Evolutionary conservation across 2,113 vertebrate species (phyloP).

Genomic region (Xiphorhynchus elegans): DNA sequence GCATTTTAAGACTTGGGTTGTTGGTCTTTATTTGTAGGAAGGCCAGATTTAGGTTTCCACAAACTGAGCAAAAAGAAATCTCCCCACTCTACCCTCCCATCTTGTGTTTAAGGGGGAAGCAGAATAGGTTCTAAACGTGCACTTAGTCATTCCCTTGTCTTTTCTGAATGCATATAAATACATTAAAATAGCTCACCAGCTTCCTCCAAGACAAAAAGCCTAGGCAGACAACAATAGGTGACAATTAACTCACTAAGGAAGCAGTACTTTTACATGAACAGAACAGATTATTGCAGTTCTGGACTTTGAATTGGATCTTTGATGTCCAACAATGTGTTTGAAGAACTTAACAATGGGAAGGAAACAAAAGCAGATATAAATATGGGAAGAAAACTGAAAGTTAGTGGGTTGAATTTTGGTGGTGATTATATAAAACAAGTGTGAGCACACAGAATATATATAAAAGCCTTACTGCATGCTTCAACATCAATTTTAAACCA

Average conservation of each 20-base stretch:
- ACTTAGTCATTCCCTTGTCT: background rate
- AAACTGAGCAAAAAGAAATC: background rate
- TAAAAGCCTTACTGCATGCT: background rate
- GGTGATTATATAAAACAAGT: background rate
- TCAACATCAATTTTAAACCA: constrained; percentile 39
- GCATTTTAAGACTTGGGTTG: background rate
- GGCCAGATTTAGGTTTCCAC: background rate
- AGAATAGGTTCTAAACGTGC: background rate
- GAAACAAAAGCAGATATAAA: constrained; percentile 1
- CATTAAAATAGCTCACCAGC: background rate
- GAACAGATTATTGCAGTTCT: background rate
- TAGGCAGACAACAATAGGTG: background rate
- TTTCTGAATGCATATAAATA: background rate
- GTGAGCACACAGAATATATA: background rate
- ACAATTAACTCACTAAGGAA: background rate
- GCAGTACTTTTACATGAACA: background rate
- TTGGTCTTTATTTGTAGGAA: background rate
- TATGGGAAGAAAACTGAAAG: background rate
- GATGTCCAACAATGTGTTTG: background rate
- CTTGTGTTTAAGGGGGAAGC: background rate
- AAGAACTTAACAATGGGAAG: background rate
- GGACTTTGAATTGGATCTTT: background rate
- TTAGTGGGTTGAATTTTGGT: background rate
- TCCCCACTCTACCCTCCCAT: background rate
- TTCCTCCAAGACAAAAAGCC: background rate